These are phyloP conservation scores for Tetrao urogallus DNA, from an alignment of 2,113 vertebrate species.

Conservation along the genomic window DNA sequence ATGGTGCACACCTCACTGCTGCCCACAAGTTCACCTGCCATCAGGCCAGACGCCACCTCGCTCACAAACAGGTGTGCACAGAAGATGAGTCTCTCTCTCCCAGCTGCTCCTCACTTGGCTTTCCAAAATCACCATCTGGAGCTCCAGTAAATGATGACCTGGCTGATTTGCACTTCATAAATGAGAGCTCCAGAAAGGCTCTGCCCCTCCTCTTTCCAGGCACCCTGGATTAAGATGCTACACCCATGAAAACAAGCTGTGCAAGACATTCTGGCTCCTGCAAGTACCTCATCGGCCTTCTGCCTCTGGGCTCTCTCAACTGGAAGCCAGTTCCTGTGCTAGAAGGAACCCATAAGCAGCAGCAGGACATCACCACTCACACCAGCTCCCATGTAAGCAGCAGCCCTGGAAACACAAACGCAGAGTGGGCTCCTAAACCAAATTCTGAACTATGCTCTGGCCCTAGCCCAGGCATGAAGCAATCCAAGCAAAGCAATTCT, in stretches of 20 bases:
- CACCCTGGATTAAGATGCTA: not conserved
- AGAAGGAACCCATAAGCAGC: not conserved
- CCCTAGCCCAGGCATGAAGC: not conserved
- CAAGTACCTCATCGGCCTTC: not conserved
- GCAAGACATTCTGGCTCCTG: not conserved
- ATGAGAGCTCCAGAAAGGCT: not conserved
- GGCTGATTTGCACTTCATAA: not conserved
- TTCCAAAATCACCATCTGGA: not conserved
- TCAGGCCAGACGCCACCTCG: accelerated
- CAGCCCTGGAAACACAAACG: accelerated
- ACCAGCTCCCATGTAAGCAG: not conserved
- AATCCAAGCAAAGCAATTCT: not conserved
- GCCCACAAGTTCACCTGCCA: not conserved
- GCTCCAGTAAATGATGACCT: not conserved
- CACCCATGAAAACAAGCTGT: not conserved
- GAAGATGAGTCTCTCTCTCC: not conserved
- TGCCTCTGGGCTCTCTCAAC: not conserved
- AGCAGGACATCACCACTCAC: not conserved
- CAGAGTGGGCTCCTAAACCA: not conserved
- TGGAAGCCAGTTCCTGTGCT: not conserved
- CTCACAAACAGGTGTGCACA: accelerated
- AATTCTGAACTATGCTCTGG: not conserved
- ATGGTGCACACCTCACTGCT: accelerated
- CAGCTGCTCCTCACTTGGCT: not conserved
- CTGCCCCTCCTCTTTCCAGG: not conserved